A percentile compares a stretch with the other conserved stretches of the same genome.
These are phyloP conservation scores for Pseudanteris insignis DNA, from an alignment of 2,888 invertebrate genomes.

Conservation along the genomic window DNA sequence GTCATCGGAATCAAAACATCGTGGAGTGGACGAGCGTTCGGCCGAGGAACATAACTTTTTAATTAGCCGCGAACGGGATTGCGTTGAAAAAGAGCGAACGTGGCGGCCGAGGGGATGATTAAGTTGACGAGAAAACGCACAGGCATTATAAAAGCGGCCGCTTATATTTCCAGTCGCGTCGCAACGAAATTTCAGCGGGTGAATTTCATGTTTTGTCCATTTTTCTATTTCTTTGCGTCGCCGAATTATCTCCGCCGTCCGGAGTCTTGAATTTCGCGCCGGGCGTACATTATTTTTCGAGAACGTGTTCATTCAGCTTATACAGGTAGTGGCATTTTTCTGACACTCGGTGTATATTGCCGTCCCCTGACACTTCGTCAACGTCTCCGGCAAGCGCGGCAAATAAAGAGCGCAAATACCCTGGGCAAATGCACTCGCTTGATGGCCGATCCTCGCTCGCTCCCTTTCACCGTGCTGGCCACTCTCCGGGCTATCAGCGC, in stretches of 20 bases:
- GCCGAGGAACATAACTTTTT: too few relatives aligned
- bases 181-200: constrained; percentile 21
- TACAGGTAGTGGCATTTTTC: constrained; percentile 45
- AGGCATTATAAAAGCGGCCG: constrained; percentile 6
- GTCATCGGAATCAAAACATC: too few relatives aligned
- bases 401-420: constrained; percentile 56
- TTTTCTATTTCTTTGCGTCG: constrained; percentile 36
- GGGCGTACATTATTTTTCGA: constrained; percentile 39
- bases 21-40: too few relatives aligned
- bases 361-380: constrained; percentile 49
- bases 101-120: too few relatives aligned
- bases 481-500: constrained; percentile 42
- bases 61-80: too few relatives aligned
- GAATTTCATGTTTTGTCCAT: constrained; percentile 21
- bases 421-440: constrained; percentile 50
- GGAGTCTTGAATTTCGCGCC: constrained; percentile 36
- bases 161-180: constrained; percentile 13
- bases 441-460: not conserved
- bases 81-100: too few relatives aligned
- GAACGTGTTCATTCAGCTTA: constrained; percentile 44
- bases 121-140: too few relatives aligned
- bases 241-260: constrained; percentile 35
- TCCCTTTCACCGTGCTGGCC: constrained; percentile 4
- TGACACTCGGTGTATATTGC: constrained; percentile 47
- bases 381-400: constrained; percentile 50